Base-by-base conservation (phyloP, 2,113 vertebrate species). In the Oryzias curvinotus region DNA sequence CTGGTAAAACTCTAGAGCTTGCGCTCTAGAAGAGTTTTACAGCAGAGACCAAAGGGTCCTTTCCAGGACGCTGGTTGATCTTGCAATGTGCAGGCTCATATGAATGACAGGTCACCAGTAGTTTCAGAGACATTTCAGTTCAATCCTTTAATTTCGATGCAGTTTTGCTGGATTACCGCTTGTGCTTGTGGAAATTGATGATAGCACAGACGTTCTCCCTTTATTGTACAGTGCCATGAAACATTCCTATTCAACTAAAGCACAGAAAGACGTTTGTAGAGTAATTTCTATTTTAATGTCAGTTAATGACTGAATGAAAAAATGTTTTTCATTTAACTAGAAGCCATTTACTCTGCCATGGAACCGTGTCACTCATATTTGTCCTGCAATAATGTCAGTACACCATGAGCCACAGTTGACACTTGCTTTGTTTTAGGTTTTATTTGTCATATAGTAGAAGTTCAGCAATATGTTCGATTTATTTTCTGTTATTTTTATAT, bases 221-320 rank as follows among this genome's bases (percentile, higher is more conserved):
- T 88, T 87, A 87, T 77, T 86, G 86, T 85, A 84, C 83, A 89
- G 83, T 87, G 84, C 85, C 85, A 90, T 85, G 80, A 85, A 64
- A 90, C 86, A 88, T 89, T 90, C 89, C 86, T 79, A 80, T 86
- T 73, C 65, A 77, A 83, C 50, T 69, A 71, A 89, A 90, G 87
- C 88, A 90, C 88, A 89, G 82, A 73, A 78, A 71, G 57, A 85
- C 71, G 73, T 78, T 87, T 85, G 57, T 78, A 26, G 66, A 0
- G 45, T 47, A n/a, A n/a, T n/a, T 21, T 19, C 2, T 75, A 73
- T 68, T 75, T 64, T 52, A 67, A 62, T 81, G 80, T 76, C 61
- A 60, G 55, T 78, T 71, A 42, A 47, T 23, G 14, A 62, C 57
- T 19, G 26, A 62, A 48, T 18, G 47, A n/a, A 48, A n/a, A 48